Evolutionary conservation across 2,797 vertebrate species (phyloP), one percentile per base, ranked within the genome.

Genomic region (Chrysocyon brachyurus): DNA sequence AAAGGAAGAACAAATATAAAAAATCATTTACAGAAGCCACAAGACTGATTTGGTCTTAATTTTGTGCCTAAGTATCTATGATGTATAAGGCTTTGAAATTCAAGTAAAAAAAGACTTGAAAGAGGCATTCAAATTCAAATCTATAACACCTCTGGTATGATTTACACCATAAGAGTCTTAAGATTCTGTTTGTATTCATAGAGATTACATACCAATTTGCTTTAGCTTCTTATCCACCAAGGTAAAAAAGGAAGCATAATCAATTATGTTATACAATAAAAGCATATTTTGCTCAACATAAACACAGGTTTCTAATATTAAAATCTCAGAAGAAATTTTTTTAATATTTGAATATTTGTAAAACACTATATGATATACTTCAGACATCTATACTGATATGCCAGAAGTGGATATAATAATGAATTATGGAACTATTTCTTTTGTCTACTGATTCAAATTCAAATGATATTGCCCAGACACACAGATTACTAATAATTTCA

Each of bases 141-240:
- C 22, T 8, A 83, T 26, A 77, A 22, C 28, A 79, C 10, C 9
- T 14, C 54, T 81, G 6, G 1, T 31, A 26, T 33, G 36, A 75
- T 63, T 86, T 82, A 6, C 5, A 88, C 46, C 49, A 3, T 46
- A 75, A 75, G 14, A 33, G 14, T 92, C 22, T 85, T 54, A 77
- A 84, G n/a, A 33, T 64, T 84, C 49, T 63, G 7, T 61, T 73
- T 86, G 4, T 56, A 68, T 68, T 82, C 72, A 63, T 68, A 86
- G 22, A 96, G 90, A 94, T 56, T n/a, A 49, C 3, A 82, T 40
- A 70, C 2, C 28, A 63, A 57, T 96, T 89, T 92, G 26, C 81
- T 75, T 81, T 68, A 63, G 31, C 1, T 90, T 94, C 73, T 86
- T 5, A 75, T 24, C 63, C 11, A 77, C 36, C 24, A 91, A 77